Base-by-base conservation (phyloP, 35 echinoderm and acorn worm genomes). In the Apostichopus japonicus region DNA sequence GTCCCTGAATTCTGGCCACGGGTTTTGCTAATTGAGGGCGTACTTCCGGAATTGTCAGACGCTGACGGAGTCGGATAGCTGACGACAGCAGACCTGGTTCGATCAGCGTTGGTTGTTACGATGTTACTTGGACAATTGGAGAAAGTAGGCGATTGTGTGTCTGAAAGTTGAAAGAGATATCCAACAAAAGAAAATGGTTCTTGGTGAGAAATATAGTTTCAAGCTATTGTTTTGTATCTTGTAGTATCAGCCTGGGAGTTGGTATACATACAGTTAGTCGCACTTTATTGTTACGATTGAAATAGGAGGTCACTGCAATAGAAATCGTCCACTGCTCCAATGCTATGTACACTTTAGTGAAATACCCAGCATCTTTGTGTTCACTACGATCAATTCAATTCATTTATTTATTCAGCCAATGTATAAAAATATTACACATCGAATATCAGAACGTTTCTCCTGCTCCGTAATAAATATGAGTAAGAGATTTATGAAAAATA, bases 31-130 rank as follows among this genome's bases (percentile, higher is more conserved):
- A 90, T 56, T 23, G 75, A 80, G 10, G 86, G 78, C 10, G 93
- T 65, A n/a, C 58, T 70, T 52, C 93, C 93, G 6, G 93, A 94
- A 80, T 94, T 94, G 55, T 94, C 93, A 10, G 93, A 71, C 13
- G 88, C 93, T 3, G 76, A 65, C 7, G 87, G 87, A 61, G 93
- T 76, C 54, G 93, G 2, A 55, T 79, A 94, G 6, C 55, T 81
- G 44, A 91, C 77, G 5, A 58, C 71, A 6, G 87, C 93, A 9
- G 72, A 53, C 1, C 87, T 80, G 22, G 77, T 33, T 5, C 89
- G 77, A 16, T 77, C 6, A 0, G 55, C 21, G 61, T 86, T 86
- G 13, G 77, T 91, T 13, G 63, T 63, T 8, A 78, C 76, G 52
- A 81, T 79, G 7, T 86, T 80, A 10, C 52, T 16, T 1, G 87